A percentile compares a stretch with the other conserved stretches of the same genome.
These are phyloP conservation scores for Rotaria sp. DNA, from an alignment of 2,888 invertebrate species.

Conservation along the genomic window DNA sequence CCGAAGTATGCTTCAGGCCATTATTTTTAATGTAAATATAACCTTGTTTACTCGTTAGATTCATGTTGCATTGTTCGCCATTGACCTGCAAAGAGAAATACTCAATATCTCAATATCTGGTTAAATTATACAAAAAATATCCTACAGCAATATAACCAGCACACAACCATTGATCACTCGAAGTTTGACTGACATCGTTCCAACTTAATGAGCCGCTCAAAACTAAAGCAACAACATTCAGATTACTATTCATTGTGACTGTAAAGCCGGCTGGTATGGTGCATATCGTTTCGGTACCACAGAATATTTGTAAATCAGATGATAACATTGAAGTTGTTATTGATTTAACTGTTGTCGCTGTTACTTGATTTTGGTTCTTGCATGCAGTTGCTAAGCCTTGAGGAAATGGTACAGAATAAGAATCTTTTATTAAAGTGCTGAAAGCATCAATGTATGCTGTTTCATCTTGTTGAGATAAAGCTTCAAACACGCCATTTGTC, in stretches of 20 bases:
- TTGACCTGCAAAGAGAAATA: not conserved
- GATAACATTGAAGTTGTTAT: not conserved
- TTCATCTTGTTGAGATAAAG: not conserved
- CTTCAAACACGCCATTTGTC: not conserved
- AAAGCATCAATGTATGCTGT: not conserved
- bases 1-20: not conserved
- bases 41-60: not conserved
- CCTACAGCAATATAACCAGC: not conserved
- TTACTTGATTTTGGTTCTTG: not conserved
- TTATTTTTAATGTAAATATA: slow-evolving; percentile 15
- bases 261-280: not conserved
- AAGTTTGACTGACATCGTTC: not conserved
- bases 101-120: not conserved
- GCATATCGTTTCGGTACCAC: not conserved
- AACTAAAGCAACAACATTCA: not conserved
- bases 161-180: not conserved
- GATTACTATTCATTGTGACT: not conserved
- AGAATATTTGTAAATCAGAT: not conserved
- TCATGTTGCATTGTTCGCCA: not conserved
- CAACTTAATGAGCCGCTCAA: not conserved
- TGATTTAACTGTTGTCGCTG: not conserved
- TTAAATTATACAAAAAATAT: not conserved
- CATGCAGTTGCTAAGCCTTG: not conserved
- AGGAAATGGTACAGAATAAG: not conserved
- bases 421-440: not conserved